Conservation (phyloP, 2,797 vertebrate genomes). For the Emys orbicularis region DNA sequence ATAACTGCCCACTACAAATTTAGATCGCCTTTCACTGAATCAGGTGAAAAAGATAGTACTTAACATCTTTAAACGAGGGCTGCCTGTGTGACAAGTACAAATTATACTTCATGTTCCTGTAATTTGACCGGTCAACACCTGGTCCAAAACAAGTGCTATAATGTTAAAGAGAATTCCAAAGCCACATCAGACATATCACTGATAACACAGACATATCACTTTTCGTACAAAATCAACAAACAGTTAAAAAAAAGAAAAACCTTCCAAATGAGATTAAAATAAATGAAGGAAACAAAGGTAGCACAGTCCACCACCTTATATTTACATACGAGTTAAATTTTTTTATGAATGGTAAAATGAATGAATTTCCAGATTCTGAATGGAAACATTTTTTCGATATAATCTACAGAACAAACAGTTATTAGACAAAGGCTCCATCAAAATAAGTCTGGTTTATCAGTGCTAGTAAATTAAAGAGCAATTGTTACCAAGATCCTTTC, state of each 20-base stretch:
- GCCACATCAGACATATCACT: constrained; percentile 38
- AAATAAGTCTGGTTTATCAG: constrained; percentile 48
- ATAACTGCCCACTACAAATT: constrained; percentile 32
- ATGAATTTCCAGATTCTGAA: constrained; percentile 19
- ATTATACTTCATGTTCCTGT: constrained; percentile 66
- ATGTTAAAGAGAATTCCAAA: constrained; percentile 66
- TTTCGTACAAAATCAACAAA: constrained; percentile 70
- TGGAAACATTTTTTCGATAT: constrained; percentile 52
- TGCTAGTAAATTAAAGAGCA: constrained; percentile 48
- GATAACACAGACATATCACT: constrained; percentile 27
- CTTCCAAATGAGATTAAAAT: constrained; percentile 15
- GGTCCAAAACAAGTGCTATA: constrained; percentile 65
- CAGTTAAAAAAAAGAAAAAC: constrained; percentile 35
- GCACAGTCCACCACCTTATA: not conserved
- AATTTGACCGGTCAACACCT: constrained; percentile 71
- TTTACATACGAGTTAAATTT: not conserved
- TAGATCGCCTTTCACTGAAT: constrained; percentile 61
- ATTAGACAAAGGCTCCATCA: constrained; percentile 15
- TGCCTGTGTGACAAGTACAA: constrained; percentile 66
- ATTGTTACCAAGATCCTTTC: constrained; percentile 36
- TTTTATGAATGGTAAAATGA: constrained; percentile 29
- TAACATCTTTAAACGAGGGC: constrained; percentile 53
- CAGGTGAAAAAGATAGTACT: constrained; percentile 60
- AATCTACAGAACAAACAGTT: constrained; percentile 55
- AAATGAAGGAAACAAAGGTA: constrained; percentile 7